These are phyloP conservation scores for Rhineura floridana DNA, from an alignment of 2,113 vertebrate genomes.

Conservation along the genomic window DNA sequence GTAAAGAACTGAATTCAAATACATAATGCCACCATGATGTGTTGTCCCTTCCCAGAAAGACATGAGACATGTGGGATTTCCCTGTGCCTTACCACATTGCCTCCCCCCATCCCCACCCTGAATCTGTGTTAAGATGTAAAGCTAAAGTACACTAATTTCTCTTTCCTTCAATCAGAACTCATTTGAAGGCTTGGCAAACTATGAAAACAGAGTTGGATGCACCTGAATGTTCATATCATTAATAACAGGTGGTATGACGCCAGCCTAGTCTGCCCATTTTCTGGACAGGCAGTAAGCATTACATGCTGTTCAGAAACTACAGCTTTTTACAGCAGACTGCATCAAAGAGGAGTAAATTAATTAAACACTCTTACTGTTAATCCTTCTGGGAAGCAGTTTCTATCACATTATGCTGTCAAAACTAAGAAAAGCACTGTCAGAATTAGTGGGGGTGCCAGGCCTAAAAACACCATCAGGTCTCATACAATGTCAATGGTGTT, in stretches of 20 bases:
- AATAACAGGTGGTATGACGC: not conserved
- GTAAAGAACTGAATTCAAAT: not conserved
- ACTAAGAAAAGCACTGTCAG: not conserved
- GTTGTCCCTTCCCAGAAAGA: not conserved
- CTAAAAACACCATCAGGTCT: not conserved
- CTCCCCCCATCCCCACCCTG: too few relatives aligned
- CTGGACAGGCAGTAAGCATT: not conserved
- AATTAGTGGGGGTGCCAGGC: not conserved
- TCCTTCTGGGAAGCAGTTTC: not conserved
- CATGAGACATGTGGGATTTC: not conserved
- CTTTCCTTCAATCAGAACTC: not conserved
- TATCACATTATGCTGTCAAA: slow-evolving; percentile 16
- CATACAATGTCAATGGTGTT: not conserved
- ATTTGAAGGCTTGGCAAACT: not conserved
- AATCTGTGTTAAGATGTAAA: not conserved
- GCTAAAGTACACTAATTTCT: not conserved
- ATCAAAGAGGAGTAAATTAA: not conserved
- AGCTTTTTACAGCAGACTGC: not conserved
- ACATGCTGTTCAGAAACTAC: not conserved
- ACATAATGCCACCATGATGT: not conserved
- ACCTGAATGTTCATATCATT: not conserved
- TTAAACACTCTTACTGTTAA: not conserved
- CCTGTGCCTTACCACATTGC: not conserved
- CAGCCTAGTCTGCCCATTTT: not conserved
- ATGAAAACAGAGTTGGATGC: not conserved